phyloP scores from a whole-genome alignment of 2,113 vertebrate genomes.

The Clupea harengus region DNA sequence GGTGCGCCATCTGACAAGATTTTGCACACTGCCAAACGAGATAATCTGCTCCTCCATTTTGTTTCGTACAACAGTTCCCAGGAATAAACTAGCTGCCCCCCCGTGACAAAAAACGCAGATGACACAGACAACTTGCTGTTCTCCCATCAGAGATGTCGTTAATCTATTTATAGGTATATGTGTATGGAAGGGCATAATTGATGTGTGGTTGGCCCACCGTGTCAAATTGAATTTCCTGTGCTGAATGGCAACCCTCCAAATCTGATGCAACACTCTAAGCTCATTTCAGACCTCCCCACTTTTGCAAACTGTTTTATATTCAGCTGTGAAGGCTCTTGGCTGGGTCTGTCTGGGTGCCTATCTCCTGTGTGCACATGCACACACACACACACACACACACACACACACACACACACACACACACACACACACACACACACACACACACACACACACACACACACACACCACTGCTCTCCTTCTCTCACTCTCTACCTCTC shows the following conservation, averaged over 20 bases:
- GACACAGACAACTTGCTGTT: constrained; percentile 38
- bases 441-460: constrained; percentile 50
- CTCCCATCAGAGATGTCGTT: constrained; percentile 39
- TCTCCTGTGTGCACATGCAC: background rate
- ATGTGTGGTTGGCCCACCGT: constrained; percentile 29
- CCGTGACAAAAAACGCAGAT: background rate
- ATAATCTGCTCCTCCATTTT: background rate
- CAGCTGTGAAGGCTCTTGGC: constrained; percentile 31
- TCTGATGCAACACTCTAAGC: constrained; percentile 56
- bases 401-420: constrained; percentile 56
- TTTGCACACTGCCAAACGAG: background rate
- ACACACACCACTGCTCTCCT: constrained; percentile 52
- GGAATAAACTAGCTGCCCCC: background rate
- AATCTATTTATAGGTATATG: constrained; percentile 3
- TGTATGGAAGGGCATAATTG: constrained; percentile 4
- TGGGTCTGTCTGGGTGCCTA: background rate
- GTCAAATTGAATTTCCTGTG: constrained; percentile 41
- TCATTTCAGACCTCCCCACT: constrained; percentile 17
- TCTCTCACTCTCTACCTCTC: constrained; percentile 7
- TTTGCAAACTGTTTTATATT: constrained; percentile 46
- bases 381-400: constrained; percentile 43
- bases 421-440: constrained; percentile 42
- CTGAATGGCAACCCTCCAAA: constrained; percentile 54
- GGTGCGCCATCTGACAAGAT: background rate
- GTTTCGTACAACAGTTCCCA: background rate